A percentile compares a stretch with the other conserved stretches of the same genome.
Evolutionary conservation across 2,888 invertebrate species (phyloP).

Genomic region (Drosophila testacea): DNA sequence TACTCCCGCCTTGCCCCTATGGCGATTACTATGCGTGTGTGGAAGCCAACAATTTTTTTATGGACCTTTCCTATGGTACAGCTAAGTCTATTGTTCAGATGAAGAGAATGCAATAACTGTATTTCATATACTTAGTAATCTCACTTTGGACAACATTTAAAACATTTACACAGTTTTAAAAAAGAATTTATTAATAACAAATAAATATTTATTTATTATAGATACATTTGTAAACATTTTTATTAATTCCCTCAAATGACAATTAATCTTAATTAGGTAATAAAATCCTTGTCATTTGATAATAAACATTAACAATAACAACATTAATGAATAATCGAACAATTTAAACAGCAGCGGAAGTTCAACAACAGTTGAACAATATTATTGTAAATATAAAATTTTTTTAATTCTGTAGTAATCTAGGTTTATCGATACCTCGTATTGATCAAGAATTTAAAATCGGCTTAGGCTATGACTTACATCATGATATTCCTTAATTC

Average conservation of each 20-base stretch:
- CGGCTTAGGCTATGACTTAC: too few relatives aligned
- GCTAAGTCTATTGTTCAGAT: neutral
- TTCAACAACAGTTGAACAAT: neutral
- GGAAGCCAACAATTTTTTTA: conserved; percentile 13
- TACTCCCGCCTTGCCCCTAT: neutral
- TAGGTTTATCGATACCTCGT: too few relatives aligned
- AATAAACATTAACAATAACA: neutral
- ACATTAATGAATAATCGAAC: neutral
- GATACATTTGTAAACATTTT: neutral
- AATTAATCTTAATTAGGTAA: neutral
- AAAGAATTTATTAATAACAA: neutral
- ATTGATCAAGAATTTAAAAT: too few relatives aligned
- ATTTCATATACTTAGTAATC: neutral
- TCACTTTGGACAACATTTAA: neutral
- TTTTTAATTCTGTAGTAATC: too few relatives aligned
- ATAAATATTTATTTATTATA: neutral
- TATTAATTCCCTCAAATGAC: neutral
- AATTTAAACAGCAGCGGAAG: neutral
- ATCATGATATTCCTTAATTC: too few relatives aligned
- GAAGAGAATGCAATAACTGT: conserved; percentile 2
- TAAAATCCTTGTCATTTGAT: neutral
- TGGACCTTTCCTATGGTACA: too few relatives aligned
- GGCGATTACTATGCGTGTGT: conserved; percentile 2
- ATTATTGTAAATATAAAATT: neutral
- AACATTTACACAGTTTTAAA: neutral